phyloP scores from a whole-genome alignment of 2,888 invertebrate species.

The Clistopyga incitator region DNA sequence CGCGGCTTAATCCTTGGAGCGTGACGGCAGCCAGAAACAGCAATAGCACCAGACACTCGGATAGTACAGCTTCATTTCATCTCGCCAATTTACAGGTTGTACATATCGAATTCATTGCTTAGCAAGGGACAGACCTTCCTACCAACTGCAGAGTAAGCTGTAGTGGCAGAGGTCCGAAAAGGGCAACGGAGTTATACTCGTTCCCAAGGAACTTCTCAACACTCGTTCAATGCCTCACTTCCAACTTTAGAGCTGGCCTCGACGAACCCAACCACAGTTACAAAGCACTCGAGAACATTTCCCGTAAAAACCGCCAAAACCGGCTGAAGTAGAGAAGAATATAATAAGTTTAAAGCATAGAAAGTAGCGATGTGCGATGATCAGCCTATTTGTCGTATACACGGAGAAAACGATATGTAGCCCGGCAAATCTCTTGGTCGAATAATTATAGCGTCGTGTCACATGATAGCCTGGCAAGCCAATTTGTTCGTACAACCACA shows the following conservation, averaged over 20 bases:
- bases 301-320: conserved; percentile 2
- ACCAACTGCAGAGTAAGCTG: not conserved
- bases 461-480: no score
- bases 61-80: conserved; percentile 57
- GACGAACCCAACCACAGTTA: not conserved
- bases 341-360: conserved; percentile 2
- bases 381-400: not conserved
- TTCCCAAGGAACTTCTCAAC: conserved; percentile 25
- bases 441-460: no score
- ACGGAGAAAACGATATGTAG: not conserved
- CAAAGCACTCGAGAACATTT: conserved; percentile 26
- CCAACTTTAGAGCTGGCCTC: conserved; percentile 29
- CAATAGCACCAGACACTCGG: conserved; percentile 38
- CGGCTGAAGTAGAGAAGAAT: not conserved
- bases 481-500: no score
- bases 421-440: no score
- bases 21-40: conserved; percentile 39
- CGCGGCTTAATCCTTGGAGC: conserved; percentile 58
- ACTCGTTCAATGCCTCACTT: conserved; percentile 5
- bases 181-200: conserved; percentile 9
- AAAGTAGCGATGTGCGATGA: not conserved
- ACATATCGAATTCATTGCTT: conserved; percentile 32
- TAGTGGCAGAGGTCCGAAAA: not conserved
- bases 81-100: conserved; percentile 61
- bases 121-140: not conserved